Evolutionary conservation across 1,140 invertebrate species (phyloP), one percentile per base, ranked within the genome.

Genomic region (Trachymyrmex cornetzi): DNA sequence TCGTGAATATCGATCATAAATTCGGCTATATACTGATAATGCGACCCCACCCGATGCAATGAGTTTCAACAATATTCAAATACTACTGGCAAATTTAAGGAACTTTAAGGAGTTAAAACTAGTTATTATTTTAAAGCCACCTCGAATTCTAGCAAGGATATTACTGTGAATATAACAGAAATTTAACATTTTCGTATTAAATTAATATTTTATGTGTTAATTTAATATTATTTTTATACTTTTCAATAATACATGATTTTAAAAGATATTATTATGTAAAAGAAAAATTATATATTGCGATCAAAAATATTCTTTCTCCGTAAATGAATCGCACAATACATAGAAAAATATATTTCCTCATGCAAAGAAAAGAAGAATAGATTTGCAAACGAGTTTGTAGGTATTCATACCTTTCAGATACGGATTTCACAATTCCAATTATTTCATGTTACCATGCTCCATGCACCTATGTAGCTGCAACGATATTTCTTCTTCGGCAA

Each of bases 1-100:
- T 90, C 89, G 89, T 77, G 84, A 59, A 82, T 89, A 90, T 90
- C 88, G 88, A 90, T 85, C 88, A 79, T 64, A 87, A 66, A 90
- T 90, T 87, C 85, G 85, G 66, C 88, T 66, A 44, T 44, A 44
- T 44, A 84, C 66, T 80, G 89, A 90, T 84, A 87, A 89, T 53
- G 63, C 79, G 77, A 12, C 55, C 4, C 38, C 27, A 61, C 55
- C 80, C 38, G 57, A 9, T 11, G 55, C 80, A 50, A 50, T 27
- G 7, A 38, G 53, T 30, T 61, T 34, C 55, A 50, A 74, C 44
- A 30, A 34, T 48, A 14, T 16, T 22, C 24, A n/a, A n/a, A n/a
- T n/a, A n/a, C n/a, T n/a, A n/a, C n/a, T 24, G 55, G 72, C 34
- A 74, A 75, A 75, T 84, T 75, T 84, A 74, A 50, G 38, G 3